Evolutionary conservation across 1,140 invertebrate genomes (phyloP).

Genomic region (Fopius arisanus): DNA sequence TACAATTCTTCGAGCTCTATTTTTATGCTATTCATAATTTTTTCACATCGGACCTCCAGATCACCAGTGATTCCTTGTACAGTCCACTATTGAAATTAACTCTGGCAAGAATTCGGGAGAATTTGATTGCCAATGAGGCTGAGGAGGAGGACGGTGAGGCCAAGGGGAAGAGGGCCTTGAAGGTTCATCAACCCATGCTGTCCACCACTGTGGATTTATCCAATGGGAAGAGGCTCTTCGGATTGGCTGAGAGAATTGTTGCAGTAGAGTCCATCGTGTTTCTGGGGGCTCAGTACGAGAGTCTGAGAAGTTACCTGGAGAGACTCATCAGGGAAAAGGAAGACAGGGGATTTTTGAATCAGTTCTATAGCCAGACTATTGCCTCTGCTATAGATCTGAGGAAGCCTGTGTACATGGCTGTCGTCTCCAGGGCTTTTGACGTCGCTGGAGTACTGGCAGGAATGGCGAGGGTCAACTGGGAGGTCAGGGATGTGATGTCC

Average conservation of each 20-base stretch:
- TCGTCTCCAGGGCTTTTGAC: slow-evolving; percentile 82
- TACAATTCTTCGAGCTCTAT: slow-evolving; percentile 96
- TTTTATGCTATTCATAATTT: slow-evolving; percentile 90
- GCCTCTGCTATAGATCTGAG: slow-evolving; percentile 76
- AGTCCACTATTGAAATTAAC: slow-evolving; percentile 75
- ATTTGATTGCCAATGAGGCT: slow-evolving; percentile 64
- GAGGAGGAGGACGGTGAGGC: slow-evolving; percentile 51
- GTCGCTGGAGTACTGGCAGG: slow-evolving; percentile 77
- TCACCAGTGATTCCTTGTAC: slow-evolving; percentile 69
- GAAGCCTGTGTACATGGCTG: slow-evolving; percentile 85
- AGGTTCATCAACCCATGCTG: slow-evolving; percentile 69
- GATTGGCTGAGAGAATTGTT: slow-evolving; percentile 85
- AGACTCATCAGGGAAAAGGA: slow-evolving; percentile 69
- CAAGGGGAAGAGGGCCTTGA: slow-evolving; percentile 43
- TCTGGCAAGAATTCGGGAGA: slow-evolving; percentile 80
- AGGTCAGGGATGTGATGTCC: slow-evolving; percentile 93
- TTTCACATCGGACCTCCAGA: slow-evolving; percentile 78
- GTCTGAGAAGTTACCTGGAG: slow-evolving; percentile 83
- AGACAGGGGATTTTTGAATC: slow-evolving; percentile 65
- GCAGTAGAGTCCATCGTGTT: slow-evolving; percentile 93
- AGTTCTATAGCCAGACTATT: slow-evolving; percentile 80
- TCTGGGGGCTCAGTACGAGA: slow-evolving; percentile 85
- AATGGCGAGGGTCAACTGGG: slow-evolving; percentile 96
- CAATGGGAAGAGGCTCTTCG: slow-evolving; percentile 78
- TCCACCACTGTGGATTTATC: slow-evolving; percentile 78